These are phyloP conservation scores for Gambusia yucatana DNA, from an alignment of 2,797 vertebrate species.

Conservation along the genomic window DNA sequence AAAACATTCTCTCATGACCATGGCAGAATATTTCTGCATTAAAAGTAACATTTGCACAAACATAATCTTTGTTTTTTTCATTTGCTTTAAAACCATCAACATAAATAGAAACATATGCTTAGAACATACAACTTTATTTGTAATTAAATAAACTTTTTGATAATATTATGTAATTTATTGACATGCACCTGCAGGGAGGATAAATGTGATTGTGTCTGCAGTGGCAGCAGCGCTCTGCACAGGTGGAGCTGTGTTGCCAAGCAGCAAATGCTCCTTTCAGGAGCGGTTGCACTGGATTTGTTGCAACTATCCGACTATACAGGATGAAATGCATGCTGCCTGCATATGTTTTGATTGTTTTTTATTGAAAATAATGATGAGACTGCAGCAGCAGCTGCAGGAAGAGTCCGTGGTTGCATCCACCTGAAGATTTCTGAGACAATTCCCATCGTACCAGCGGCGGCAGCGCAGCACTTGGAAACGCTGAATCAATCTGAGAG, in stretches of 20 bases:
- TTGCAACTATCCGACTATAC: neutral
- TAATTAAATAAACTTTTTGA: neutral
- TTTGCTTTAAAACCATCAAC: neutral
- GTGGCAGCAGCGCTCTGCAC: conserved; percentile 47
- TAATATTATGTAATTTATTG: neutral
- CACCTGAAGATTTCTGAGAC: conserved; percentile 75
- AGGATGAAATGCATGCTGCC: neutral
- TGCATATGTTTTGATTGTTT: neutral
- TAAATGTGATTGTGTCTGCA: conserved; percentile 28
- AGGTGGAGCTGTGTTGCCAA: conserved; percentile 67
- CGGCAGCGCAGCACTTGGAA: conserved; percentile 68
- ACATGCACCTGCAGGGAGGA: neutral
- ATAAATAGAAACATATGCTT: neutral
- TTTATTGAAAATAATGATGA: neutral
- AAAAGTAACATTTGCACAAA: neutral
- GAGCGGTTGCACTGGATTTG: conserved; percentile 31
- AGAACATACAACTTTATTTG: neutral
- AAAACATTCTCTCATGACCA: neutral
- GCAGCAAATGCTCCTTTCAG: conserved; percentile 63
- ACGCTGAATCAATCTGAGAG: conserved; percentile 75
- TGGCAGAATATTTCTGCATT: neutral
- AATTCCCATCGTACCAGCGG: conserved; percentile 60
- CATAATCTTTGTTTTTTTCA: neutral
- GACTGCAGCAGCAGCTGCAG: neutral
- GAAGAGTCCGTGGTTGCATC: conserved; percentile 57